Evolutionary conservation across 1,140 invertebrate species (phyloP).

Genomic region (Euwallacea similis): DNA sequence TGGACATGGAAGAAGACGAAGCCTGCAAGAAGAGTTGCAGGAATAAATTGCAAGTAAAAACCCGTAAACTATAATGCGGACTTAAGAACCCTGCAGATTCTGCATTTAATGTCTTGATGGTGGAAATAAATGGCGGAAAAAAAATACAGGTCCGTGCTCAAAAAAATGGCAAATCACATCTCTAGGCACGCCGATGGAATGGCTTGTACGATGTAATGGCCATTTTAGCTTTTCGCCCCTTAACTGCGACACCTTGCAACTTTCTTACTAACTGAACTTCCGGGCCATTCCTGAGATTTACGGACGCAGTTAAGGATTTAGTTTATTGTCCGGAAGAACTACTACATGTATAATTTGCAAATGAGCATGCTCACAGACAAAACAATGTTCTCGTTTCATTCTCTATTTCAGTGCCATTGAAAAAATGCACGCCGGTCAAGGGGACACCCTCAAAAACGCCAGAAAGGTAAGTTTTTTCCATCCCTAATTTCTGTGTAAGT

Average conservation of each 20-base stretch:
- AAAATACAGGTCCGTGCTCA: too few species aligned
- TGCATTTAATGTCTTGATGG: too few species aligned
- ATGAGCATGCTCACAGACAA: not conserved
- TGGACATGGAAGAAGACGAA: too few species aligned
- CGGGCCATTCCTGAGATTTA: slow-evolving; percentile 21
- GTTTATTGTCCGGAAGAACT: slow-evolving; percentile 28
- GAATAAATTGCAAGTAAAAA: too few species aligned
- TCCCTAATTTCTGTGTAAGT: not conserved
- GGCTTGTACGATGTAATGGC: slow-evolving; percentile 17
- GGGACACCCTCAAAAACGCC: slow-evolving; percentile 42
- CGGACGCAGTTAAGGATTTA: slow-evolving; percentile 17
- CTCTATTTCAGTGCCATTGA: slow-evolving; percentile 44
- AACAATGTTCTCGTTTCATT: not conserved
- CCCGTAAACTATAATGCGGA: too few species aligned
- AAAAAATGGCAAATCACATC: too few species aligned
- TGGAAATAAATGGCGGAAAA: too few species aligned
- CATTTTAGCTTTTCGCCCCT: slow-evolving; percentile 43
- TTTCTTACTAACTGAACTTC: slow-evolving; percentile 25
- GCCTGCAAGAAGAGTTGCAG: too few species aligned
- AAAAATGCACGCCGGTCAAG: slow-evolving; percentile 41
- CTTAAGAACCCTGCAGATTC: too few species aligned
- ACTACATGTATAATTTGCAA: slow-evolving; percentile 12
- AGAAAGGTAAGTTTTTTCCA: slow-evolving; percentile 41
- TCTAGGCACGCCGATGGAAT: slow-evolving; percentile 9
- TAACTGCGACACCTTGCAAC: slow-evolving; percentile 32